Base-by-base conservation (phyloP, 1,140 invertebrate genomes). In the Mamestra configurata region DNA sequence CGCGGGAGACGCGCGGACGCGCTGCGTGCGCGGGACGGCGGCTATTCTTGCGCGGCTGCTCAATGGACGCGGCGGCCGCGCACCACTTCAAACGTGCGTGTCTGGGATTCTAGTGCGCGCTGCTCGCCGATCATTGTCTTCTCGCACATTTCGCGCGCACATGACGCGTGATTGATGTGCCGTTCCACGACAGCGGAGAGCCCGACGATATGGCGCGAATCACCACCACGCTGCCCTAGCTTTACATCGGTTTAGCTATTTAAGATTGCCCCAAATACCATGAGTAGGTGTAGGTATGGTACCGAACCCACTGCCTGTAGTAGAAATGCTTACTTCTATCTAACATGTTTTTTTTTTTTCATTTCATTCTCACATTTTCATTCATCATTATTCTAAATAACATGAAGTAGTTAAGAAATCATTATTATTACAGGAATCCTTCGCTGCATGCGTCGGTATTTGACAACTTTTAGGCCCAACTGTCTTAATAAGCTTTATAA, bases 11-110 rank as follows among this genome's bases (percentile, higher is more conserved):
- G 51, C 7, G 46, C 61, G 31, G 59, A 43, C 59, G 57, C 6
- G 27, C 7, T 15, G 46, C 37, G 70, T 3, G 35, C 72, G 71
- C 37, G 77, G 49, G 49, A 46, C 80, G 64, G 10, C 43, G 22
- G 40, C 57, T 76, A 76, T 76, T 49, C 61, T 76, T 76, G 61
- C 73, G 40, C 53, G 0, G 15, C 37, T 61, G 73, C 73, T 76
- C 57, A 76, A 76, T 76, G 73, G 73, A 49, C 57, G 20, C 37
- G 55, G 22, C 31, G 35, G 24, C 35, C 71, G 5, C 71, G 57
- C 22, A 75, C 77, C 40, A 78, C 82, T 77, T 84, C 82, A 84
- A 84, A 84, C 82, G 68, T 77, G 79, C 71, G 49, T 31, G 4
- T 0, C 61, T 64, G 31, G 77, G 55, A 82, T 83, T 85, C 81